Base-by-base conservation (phyloP, 2,113 vertebrate species). In the Phainopepla nitens region DNA sequence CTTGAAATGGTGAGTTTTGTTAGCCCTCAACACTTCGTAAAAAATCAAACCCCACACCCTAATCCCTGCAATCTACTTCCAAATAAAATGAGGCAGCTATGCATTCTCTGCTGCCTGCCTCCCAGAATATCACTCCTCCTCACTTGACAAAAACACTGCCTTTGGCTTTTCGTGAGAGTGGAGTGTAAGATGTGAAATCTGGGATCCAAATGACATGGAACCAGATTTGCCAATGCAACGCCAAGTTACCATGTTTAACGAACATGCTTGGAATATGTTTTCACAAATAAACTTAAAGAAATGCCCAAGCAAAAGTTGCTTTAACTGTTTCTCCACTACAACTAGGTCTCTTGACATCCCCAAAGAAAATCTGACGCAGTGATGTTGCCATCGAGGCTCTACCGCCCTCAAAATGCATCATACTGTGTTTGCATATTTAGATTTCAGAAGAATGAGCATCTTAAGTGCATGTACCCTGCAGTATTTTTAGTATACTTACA, bases 111-210 rank as follows among this genome's bases (percentile, higher is more conserved):
- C 58, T 3, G 9, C 87, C 78, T 93, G 62, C 86, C 47, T 86
- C 79, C 27, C 47, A 65, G 68, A 56, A 31, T 79, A 86, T 75
- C 58, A 44, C 68, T 88, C 85, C 50, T 76, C 47, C 58, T 82
- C 90, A 73, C 87, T 92, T 85, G 79, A 94, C n/a, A 78, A 93
- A 93, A 94, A 80, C 54, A 73, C 62, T 91, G 87, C 68, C 90
- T 95, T 91, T 81, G 87, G 79, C 64, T 94, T 93, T 94, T 81
- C 2, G 1, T 75, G 69, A 44, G 22, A 91, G 35, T 1, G 2
- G 56, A 77, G 24, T 0, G 3, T 68, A 90, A 91, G 68, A 83
- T 90, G 66, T 88, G 58, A 95, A 96, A 89, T 94, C 68, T 94
- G 71, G 71, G 42, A 70, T 89, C 75, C 68, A 90, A 87, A 81